These are phyloP conservation scores for Cantharis lateralis DNA, from an alignment of 2,888 invertebrate genomes.

Conservation along the genomic window DNA sequence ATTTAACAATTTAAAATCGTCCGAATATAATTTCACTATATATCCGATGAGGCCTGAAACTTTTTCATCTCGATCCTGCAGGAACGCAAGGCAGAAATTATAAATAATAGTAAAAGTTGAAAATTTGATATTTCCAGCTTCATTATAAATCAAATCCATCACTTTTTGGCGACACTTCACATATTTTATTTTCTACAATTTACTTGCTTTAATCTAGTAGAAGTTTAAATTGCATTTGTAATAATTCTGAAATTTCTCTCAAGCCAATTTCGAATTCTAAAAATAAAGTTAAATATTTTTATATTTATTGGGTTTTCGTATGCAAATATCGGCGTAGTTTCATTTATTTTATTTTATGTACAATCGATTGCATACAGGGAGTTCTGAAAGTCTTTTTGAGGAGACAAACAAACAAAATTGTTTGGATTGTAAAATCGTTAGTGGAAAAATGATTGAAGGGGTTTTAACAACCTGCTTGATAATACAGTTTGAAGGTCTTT, in stretches of 20 bases:
- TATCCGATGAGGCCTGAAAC: background rate
- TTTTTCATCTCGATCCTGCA: background rate
- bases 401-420: background rate
- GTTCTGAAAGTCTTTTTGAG: background rate
- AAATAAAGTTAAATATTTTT: conserved; percentile 21
- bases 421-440: background rate
- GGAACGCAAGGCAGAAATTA: background rate
- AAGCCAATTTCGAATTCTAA: conserved; percentile 20
- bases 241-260: conserved; percentile 17
- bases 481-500: background rate
- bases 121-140: background rate
- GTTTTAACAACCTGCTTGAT: background rate
- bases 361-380: background rate
- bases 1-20: background rate
- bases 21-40: background rate
- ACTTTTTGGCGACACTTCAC: background rate
- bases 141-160: background rate
- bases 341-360: background rate
- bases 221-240: conserved; percentile 29
- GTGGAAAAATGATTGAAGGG: background rate
- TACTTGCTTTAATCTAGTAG: conserved; percentile 13
- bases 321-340: conserved; percentile 10
- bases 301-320: conserved; percentile 29
- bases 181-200: background rate
- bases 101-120: background rate